phyloP scores from a whole-genome alignment of 1,140 invertebrate species.

The Ylistrum balloti region DNA sequence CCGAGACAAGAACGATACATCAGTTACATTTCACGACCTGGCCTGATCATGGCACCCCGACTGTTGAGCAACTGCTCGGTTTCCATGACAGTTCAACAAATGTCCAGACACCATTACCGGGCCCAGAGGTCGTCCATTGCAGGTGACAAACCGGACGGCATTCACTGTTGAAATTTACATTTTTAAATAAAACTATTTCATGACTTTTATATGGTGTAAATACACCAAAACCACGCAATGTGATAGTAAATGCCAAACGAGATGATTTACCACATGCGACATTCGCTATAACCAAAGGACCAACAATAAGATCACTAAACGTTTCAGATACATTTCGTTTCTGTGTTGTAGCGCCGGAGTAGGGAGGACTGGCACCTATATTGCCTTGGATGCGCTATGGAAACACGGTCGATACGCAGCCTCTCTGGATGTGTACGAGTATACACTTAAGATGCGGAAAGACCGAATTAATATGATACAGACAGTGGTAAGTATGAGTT shows the following conservation, averaged over 20 bases:
- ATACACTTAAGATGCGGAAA: not conserved
- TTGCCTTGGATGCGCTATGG: not conserved
- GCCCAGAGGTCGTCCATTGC: not conserved
- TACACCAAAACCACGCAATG: no score
- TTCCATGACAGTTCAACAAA: not conserved
- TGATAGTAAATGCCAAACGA: no score
- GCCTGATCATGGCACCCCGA: not conserved
- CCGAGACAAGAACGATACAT: not conserved
- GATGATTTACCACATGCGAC: no score
- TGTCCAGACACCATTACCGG: not conserved
- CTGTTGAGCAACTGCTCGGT: not conserved
- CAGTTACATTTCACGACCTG: not conserved
- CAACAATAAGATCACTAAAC: no score
- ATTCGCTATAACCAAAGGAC: no score
- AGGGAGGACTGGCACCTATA: not conserved
- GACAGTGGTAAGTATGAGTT: not conserved
- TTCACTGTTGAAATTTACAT: no score
- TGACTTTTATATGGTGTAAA: not conserved
- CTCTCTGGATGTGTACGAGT: constrained; percentile 1
- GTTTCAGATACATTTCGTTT: no score
- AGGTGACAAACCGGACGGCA: not conserved
- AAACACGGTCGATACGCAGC: not conserved
- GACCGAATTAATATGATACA: constrained; percentile 32
- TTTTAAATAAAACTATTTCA: no score
- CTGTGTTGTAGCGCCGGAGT: not conserved